Percentiles rank a stretch among this genome's conserved stretches.
Evolutionary conservation across 2,888 invertebrate genomes (phyloP).

Genomic region (Drepanosiphum platanoidis): DNA sequence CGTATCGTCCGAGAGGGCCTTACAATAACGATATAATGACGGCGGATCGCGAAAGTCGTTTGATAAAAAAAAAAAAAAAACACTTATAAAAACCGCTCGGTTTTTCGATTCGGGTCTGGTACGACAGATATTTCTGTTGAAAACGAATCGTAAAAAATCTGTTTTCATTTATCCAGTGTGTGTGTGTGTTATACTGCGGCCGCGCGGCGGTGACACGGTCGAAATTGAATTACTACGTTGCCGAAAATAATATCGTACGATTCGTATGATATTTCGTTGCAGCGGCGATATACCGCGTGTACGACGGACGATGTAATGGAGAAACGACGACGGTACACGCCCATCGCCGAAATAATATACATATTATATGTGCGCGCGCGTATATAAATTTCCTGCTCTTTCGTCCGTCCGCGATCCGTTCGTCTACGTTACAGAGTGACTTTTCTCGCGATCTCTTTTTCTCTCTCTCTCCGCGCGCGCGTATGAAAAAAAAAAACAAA

Average conservation of each 20-base stretch:
- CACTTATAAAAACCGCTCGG: too few relatives aligned
- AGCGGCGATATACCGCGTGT: background rate
- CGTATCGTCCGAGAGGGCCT: background rate
- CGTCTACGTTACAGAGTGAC: slow-evolving; percentile 24
- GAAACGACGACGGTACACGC: too few relatives aligned
- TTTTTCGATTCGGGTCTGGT: too few relatives aligned
- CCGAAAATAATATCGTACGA: too few relatives aligned
- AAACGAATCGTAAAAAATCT: background rate
- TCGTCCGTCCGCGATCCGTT: too few relatives aligned
- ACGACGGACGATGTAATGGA: slow-evolving; percentile 4
- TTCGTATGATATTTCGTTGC: too few relatives aligned
- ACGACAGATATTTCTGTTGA: background rate
- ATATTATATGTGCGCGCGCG: too few relatives aligned
- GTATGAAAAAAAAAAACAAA: slow-evolving; percentile 8
- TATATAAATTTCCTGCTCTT: slow-evolving; percentile 33
- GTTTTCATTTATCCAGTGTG: slow-evolving; percentile 15
- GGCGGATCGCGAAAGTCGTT: background rate
- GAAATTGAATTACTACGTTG: slow-evolving; percentile 25
- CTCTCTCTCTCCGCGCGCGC: too few relatives aligned
- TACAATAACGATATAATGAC: background rate
- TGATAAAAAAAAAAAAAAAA: too few relatives aligned
- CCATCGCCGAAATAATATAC: too few relatives aligned
- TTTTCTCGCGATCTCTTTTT: background rate
- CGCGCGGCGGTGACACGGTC: background rate
- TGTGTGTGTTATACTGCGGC: too few relatives aligned